Conservation (phyloP, 2,113 vertebrate species). For the Cacatua alba region DNA sequence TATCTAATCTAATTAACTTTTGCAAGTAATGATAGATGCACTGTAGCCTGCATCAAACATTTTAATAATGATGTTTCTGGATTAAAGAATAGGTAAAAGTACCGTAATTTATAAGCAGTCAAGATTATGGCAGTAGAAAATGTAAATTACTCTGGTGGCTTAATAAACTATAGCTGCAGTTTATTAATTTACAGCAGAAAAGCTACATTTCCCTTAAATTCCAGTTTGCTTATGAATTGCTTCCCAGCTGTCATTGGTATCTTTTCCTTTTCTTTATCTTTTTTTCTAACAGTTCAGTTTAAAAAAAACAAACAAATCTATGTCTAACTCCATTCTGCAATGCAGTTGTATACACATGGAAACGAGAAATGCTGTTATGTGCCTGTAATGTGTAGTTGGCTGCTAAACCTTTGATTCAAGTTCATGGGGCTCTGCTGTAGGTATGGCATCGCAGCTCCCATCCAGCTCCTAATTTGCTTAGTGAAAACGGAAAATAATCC, state of each 20-base stretch:
- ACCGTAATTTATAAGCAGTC: conserved; percentile 58
- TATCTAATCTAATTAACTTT: conserved; percentile 83
- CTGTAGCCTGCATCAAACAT: conserved; percentile 74
- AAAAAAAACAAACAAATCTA: background rate
- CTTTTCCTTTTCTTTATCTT: background rate
- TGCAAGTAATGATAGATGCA: conserved; percentile 77
- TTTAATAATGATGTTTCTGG: conserved; percentile 76
- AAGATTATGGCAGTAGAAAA: conserved; percentile 53
- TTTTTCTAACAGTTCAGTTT: background rate
- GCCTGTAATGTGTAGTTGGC: background rate
- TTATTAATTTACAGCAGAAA: conserved; percentile 38
- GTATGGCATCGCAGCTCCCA: background rate
- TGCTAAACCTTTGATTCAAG: background rate
- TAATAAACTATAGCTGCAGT: conserved; percentile 36
- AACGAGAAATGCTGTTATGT: background rate
- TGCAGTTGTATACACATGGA: background rate
- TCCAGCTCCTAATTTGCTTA: background rate
- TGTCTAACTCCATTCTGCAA: background rate
- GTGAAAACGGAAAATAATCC: background rate
- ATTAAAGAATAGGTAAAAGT: conserved; percentile 78
- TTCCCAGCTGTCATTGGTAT: background rate
- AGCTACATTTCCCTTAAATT: background rate
- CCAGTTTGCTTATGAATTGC: background rate
- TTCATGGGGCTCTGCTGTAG: background rate
- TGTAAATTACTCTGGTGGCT: conserved; percentile 44